Evolutionary conservation across 53 echinoderm and acorn worm species (phyloP), one percentile per base, ranked within the genome.

Genomic region (Echinometra lucunter): DNA sequence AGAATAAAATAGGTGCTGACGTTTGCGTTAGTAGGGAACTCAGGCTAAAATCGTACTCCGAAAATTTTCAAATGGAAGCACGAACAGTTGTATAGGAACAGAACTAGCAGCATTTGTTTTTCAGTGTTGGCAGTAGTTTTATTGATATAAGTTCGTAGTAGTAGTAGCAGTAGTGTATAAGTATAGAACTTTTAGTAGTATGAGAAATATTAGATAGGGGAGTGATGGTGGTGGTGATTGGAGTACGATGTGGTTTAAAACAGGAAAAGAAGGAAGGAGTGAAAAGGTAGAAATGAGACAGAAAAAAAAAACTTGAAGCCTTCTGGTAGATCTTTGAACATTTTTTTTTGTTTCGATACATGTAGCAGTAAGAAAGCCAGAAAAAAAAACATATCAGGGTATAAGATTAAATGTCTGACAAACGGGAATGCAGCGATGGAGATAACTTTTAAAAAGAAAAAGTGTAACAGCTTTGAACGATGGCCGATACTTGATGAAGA

Each of bases 381-480:
- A 42, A 2, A 25, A 63, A 63, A 63, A 63, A 10, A 32, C 32
- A 81, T 42, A 30, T 23, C n/a, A 32, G 44, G 10, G 47, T 49
- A 2, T 28, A 49, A 45, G 47, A 37, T 45, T 47, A 27, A 12
- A 37, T 25, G 18, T 85, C 49, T 37, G 85, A 45, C 45, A 85
- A 27, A 47, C 19, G 53, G 47, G 18, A 53, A 53, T 12, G n/a
- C 11, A 17, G 12, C 11, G 37, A 47, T 30, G 85, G 13, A 47
- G 85, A 49, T 49, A n/a, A 27, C 47, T 85, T 85, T n/a, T n/a
- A n/a, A n/a, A n/a, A 47, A 45, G 49, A 28, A 85, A 21, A 85
- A 85, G n/a, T 28, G 85, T 85, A 85, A 85, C 85, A 85, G 85
- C 49, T 10, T 15, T 49, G 32, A 85, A 85, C 30, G 85, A 85